Evolutionary conservation across 1,140 invertebrate species (phyloP).

Genomic region (Bilobella aurantiaca): DNA sequence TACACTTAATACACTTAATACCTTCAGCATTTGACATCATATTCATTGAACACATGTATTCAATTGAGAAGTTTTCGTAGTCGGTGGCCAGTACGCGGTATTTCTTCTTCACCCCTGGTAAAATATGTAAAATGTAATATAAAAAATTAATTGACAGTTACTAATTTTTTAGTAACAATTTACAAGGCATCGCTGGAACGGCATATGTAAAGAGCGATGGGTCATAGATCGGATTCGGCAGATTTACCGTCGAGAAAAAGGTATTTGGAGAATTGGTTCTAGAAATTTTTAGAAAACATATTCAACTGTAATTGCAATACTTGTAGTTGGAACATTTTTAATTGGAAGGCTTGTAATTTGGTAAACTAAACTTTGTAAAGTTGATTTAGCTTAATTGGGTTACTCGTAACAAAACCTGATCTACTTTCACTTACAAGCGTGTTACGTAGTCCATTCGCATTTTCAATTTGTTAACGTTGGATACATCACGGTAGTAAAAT

Average conservation of each 20-base stretch:
- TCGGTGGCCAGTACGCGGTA: slow-evolving; percentile 33
- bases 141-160: not conserved
- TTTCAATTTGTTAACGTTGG: slow-evolving; percentile 29
- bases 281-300: not conserved
- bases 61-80: slow-evolving; percentile 35
- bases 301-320: no score
- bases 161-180: slow-evolving; percentile 10
- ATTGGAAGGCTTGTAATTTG: no score
- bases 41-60: slow-evolving; percentile 32
- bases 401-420: not conserved
- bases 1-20: not conserved
- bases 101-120: slow-evolving; percentile 33
- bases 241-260: slow-evolving; percentile 30
- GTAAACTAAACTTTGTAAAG: no score
- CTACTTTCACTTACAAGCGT: slow-evolving; percentile 24
- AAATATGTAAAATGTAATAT: slow-evolving; percentile 3
- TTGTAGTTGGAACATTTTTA: no score
- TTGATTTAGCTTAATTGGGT: no score
- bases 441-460: slow-evolving; percentile 35
- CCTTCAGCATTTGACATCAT: slow-evolving; percentile 33
- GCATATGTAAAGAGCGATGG: slow-evolving; percentile 32
- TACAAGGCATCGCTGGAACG: slow-evolving; percentile 35
- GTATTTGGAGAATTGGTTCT: slow-evolving; percentile 35
- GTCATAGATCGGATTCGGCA: slow-evolving; percentile 29
- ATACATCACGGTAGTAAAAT: slow-evolving; percentile 30